Conservation (phyloP, 1,140 invertebrate species). For the Drosophila rhopaloa region DNA sequence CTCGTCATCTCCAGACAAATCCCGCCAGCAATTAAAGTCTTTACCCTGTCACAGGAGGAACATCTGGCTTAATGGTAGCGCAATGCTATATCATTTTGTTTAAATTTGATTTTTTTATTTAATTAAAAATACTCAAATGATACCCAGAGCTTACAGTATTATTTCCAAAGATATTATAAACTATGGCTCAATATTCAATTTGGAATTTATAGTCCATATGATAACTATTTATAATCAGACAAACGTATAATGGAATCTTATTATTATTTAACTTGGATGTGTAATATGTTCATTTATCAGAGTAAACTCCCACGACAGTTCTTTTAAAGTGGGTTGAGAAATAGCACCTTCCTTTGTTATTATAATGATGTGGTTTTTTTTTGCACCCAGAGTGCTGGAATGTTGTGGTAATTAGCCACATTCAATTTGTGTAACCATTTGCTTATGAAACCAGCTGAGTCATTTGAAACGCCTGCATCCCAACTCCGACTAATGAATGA, state of each 20-base stretch:
- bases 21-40: not conserved
- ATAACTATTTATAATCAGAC: too few species aligned
- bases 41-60: not conserved
- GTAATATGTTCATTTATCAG: not conserved
- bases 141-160: too few species aligned
- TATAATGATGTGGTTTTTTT: not conserved
- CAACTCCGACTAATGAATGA: conserved; percentile 16
- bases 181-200: too few species aligned
- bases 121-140: too few species aligned
- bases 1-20: not conserved
- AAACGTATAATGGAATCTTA: too few species aligned
- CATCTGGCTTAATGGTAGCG: too few species aligned
- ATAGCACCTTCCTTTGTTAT: conserved; percentile 1
- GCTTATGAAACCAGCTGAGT: conserved; percentile 47
- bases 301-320: not conserved
- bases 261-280: too few species aligned
- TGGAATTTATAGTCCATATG: too few species aligned
- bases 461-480: conserved; percentile 17
- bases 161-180: too few species aligned
- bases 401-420: conserved; percentile 22
- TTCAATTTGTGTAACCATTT: conserved; percentile 16
- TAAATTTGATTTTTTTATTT: too few species aligned
- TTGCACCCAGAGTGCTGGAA: not conserved
- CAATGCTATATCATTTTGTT: too few species aligned
- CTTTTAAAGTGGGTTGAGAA: not conserved